Percentiles rank a stretch among this genome's conserved stretches.
Conservation (phyloP, 2,888 invertebrate species). For the Linyphia triangularis region DNA sequence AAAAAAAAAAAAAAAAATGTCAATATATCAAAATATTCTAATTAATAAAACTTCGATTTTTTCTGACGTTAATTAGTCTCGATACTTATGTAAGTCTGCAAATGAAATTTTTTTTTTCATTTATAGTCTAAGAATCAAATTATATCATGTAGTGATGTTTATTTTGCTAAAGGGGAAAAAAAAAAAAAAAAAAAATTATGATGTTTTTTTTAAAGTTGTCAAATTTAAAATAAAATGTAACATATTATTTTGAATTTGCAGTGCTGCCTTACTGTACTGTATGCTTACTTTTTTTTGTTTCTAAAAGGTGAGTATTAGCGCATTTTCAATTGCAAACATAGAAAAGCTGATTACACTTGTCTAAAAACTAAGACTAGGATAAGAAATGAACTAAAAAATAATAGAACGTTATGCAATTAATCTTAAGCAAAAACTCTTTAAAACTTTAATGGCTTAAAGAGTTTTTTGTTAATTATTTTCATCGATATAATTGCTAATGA, state of each 20-base stretch:
- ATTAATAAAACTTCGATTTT: too few relatives aligned
- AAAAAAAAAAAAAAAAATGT: too few relatives aligned
- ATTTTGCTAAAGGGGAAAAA: too few relatives aligned
- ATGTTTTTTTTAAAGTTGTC: too few relatives aligned
- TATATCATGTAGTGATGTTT: too few relatives aligned
- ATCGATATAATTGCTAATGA: constrained; percentile 51
- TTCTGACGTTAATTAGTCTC: too few relatives aligned
- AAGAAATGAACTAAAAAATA: not conserved
- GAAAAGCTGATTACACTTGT: not conserved
- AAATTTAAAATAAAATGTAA: too few relatives aligned
- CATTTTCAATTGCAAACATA: constrained; percentile 24
- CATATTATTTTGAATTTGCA: constrained; percentile 13
- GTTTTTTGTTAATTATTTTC: constrained; percentile 43
- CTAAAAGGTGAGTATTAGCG: constrained; percentile 6
- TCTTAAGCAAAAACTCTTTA: not conserved
- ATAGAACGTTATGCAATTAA: not conserved
- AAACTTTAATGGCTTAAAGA: constrained; percentile 26
- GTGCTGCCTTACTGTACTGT: constrained; percentile 4
- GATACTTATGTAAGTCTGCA: too few relatives aligned
- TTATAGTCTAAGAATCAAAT: too few relatives aligned
- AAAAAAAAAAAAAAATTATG: too few relatives aligned
- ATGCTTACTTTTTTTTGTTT: constrained; percentile 1
- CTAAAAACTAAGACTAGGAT: not conserved
- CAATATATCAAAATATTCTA: too few relatives aligned
- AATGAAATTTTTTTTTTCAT: too few relatives aligned